Evolutionary conservation across 35 echinoderm and acorn worm species (phyloP).

Genomic region (Chiridota heheva): DNA sequence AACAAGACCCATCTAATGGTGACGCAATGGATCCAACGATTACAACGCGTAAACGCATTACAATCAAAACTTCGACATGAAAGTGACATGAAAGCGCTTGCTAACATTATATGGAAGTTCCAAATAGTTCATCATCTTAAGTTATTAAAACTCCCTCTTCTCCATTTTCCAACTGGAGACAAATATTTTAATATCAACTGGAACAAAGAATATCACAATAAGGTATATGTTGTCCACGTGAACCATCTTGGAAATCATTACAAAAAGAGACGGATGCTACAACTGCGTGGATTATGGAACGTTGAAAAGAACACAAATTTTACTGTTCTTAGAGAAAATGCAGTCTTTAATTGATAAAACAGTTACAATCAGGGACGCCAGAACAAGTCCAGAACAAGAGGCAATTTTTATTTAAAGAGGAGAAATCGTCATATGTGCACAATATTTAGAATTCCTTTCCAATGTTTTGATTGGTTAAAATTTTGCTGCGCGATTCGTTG

Average conservation of each 20-base stretch:
- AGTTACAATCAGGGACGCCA: too few relatives aligned
- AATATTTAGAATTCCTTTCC: too few relatives aligned
- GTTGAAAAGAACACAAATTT: too few relatives aligned
- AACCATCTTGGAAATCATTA: slow-evolving; percentile 27
- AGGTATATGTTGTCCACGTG: slow-evolving; percentile 46
- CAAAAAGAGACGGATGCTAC: too few relatives aligned
- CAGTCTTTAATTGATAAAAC: too few relatives aligned
- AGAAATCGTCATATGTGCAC: too few relatives aligned
- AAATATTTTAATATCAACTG: slow-evolving; percentile 26
- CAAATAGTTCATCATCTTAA: neutral
- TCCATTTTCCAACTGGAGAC: slow-evolving; percentile 48
- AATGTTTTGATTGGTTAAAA: too few relatives aligned
- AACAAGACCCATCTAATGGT: slow-evolving; percentile 13
- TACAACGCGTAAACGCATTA: neutral
- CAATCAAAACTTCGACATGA: slow-evolving; percentile 11
- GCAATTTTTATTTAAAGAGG: too few relatives aligned
- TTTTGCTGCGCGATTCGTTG: too few relatives aligned
- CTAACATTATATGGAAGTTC: slow-evolving; percentile 19
- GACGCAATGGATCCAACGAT: slow-evolving; percentile 14
- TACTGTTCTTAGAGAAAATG: too few relatives aligned
- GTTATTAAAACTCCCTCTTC: slow-evolving; percentile 14
- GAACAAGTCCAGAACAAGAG: too few relatives aligned
- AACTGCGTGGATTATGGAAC: too few relatives aligned
- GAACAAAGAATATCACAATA: slow-evolving; percentile 25
- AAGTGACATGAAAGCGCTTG: slow-evolving; percentile 34